Conservation (phyloP, 2,888 invertebrate genomes). For the Callyntrura sp. region DNA sequence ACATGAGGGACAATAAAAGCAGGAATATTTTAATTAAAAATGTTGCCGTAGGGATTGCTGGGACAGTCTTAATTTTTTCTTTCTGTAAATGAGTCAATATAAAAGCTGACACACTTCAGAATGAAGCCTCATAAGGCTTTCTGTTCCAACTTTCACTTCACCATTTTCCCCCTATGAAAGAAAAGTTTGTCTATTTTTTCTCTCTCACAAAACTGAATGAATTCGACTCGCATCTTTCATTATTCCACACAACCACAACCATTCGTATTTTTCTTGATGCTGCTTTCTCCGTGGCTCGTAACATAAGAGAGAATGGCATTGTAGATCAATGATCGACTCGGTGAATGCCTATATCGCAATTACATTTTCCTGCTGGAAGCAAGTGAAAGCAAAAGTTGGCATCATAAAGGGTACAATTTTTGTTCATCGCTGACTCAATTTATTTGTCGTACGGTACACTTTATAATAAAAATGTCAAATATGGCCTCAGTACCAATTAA, state of each 20-base stretch:
- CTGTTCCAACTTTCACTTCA: neutral
- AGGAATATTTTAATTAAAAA: slow-evolving; percentile 28
- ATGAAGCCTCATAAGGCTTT: neutral
- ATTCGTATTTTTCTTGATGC: neutral
- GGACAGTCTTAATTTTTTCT: slow-evolving; percentile 33
- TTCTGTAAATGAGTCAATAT: neutral
- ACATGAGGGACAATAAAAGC: slow-evolving; percentile 3
- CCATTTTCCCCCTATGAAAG: neutral
- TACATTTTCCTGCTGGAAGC: too few relatives aligned
- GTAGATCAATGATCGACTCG: too few relatives aligned
- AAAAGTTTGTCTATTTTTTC: too few relatives aligned
- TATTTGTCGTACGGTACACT: too few relatives aligned
- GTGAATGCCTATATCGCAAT: too few relatives aligned
- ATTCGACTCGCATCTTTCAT: slow-evolving; percentile 7
- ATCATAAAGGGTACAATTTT: too few relatives aligned
- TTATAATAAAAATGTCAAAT: too few relatives aligned
- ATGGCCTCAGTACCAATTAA: too few relatives aligned
- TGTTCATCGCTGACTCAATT: too few relatives aligned
- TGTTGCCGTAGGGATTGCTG: slow-evolving; percentile 20
- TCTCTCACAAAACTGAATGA: neutral
- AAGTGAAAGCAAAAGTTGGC: too few relatives aligned
- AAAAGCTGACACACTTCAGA: slow-evolving; percentile 4
- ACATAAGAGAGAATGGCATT: too few relatives aligned
- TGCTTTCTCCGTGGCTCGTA: neutral
- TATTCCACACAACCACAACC: neutral